Evolutionary conservation across 2,888 invertebrate species (phyloP), one percentile per base, ranked within the genome.

Genomic region (Macrosoma leucophasiata): DNA sequence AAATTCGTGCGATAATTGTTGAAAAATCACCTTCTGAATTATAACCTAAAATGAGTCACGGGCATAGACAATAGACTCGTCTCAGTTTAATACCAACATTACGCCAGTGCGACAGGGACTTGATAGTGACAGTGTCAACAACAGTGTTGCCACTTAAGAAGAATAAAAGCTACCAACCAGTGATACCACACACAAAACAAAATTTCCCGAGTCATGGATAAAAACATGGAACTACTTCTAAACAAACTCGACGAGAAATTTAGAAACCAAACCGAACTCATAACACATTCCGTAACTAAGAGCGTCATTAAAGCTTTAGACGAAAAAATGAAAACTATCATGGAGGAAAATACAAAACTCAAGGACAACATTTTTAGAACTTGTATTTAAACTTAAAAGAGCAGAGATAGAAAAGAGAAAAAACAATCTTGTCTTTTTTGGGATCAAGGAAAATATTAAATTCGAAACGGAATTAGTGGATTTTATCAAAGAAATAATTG

Each of bases 241-340:
- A 17, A 26, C 13, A 39, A 39, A 39, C 20, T 39, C 11, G 39
- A 39, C 9, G 34, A 34, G 18, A 34, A 39, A 24, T 17, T 39
- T 11, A 27, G 34, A n/a, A 22, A 39, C 3, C 39, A 39, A 34
- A 34, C 39, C 7, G 9, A 19, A 27, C 17, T 31, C 2, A 39
- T 39, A 33, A 36, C 40, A 17, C 13, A 22, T 3, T 19, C 33
- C 4, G 36, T 41, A 19, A 36, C 36, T 13, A 30, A 36, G 19
- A 33, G 20, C 18, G 37, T 41, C 9, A 30, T 37, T 34, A 22
- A 29, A 19, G 37, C 37, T 8, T 10, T 41, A 17, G 32, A 35
- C 11, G 37, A 35, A 8, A 42, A 35, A 36, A 27, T 42, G 19
- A 29, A 26, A 37, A 29, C 24, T 8, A n/a, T n/a, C n/a, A n/a